Conservation (phyloP, 2,113 vertebrate genomes). For the Heterotilapia buettikoferi region DNA sequence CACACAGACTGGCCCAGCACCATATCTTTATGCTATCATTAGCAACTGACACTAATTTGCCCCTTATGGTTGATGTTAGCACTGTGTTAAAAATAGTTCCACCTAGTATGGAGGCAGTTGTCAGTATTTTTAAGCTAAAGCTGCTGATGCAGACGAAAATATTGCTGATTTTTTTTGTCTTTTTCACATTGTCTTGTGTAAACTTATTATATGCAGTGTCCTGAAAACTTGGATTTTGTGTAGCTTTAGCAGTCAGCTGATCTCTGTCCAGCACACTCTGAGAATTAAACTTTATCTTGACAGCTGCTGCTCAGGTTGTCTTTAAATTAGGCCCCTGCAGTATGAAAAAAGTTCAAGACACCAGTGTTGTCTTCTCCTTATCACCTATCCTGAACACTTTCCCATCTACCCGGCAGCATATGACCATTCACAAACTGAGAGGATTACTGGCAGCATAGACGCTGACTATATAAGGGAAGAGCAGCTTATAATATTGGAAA, state of each 20-base stretch:
- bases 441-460: not conserved
- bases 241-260: not conserved
- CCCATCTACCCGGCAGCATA: not conserved
- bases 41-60: constrained; percentile 23
- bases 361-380: not conserved
- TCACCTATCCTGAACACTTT: not conserved
- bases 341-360: not conserved
- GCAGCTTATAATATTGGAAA: not conserved
- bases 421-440: not conserved
- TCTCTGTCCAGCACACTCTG: not conserved
- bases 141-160: not conserved
- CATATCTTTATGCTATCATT: not conserved
- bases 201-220: not conserved
- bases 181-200: not conserved
- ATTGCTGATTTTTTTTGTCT: not conserved
- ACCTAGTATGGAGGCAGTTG: not conserved
- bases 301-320: not conserved
- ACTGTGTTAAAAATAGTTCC: constrained; percentile 11
- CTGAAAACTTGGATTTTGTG: not conserved
- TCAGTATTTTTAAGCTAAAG: not conserved
- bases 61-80: not conserved
- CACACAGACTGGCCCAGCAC: not conserved
- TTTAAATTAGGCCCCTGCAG: not conserved
- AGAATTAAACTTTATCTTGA: not conserved
- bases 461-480: not conserved